These are phyloP conservation scores for Diplodus puntazzo DNA, from an alignment of 2,797 vertebrate genomes.

Conservation along the genomic window DNA sequence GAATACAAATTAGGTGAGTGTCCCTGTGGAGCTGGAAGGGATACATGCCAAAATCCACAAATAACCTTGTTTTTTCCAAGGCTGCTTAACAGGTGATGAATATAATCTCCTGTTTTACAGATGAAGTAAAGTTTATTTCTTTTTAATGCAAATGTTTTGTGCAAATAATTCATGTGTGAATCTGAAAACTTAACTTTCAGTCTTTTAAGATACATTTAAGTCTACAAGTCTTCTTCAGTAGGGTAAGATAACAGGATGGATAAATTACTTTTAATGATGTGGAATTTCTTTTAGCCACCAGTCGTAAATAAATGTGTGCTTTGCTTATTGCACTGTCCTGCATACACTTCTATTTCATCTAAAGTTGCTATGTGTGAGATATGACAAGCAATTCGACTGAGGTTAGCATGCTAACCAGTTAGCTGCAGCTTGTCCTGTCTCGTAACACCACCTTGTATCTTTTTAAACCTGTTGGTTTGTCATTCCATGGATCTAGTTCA, in stretches of 20 bases:
- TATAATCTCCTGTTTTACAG: slow-evolving; percentile 2
- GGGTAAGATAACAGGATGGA: not conserved
- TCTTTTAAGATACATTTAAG: not conserved
- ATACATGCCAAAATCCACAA: slow-evolving; percentile 35
- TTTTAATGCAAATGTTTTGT: not conserved
- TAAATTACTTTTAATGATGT: not conserved
- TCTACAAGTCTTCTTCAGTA: not conserved
- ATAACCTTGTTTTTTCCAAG: slow-evolving; percentile 19
- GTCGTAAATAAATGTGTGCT: not conserved
- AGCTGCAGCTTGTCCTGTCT: too few species aligned
- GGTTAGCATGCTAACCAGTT: too few species aligned
- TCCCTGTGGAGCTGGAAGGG: slow-evolving; percentile 22
- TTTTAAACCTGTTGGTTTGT: too few species aligned
- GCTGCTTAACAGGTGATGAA: slow-evolving; percentile 1
- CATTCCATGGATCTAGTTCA: too few species aligned
- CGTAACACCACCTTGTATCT: too few species aligned
- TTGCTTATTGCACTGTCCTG: not conserved
- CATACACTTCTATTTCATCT: not conserved
- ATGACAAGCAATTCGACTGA: too few species aligned
- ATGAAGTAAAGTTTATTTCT: not conserved
- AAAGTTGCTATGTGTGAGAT: not conserved
- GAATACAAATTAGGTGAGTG: slow-evolving; percentile 29
- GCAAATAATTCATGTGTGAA: not conserved
- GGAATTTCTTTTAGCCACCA: not conserved
- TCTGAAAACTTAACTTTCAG: not conserved